Base-by-base conservation (phyloP, 2,797 vertebrate species). In the Ctenosaura bakeri region DNA sequence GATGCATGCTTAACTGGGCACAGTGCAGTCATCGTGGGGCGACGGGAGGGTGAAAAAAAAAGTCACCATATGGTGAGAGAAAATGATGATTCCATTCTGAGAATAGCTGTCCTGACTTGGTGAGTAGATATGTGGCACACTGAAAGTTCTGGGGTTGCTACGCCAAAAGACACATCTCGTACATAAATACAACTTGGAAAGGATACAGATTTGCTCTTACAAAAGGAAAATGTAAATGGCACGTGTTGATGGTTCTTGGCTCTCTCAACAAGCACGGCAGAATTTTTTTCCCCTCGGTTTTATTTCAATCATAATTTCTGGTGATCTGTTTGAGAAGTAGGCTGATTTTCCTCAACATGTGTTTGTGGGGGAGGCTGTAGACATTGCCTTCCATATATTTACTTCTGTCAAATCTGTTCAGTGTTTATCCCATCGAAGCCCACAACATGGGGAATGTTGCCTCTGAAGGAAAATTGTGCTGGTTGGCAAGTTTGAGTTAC, bases 181-280 rank as follows among this genome's bases (percentile, higher is more conserved):
- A 88, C 62, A 56, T 73, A 92, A 84, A 94, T 91, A 74, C 62
- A 93, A 90, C 74, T 94, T 91, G 88, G 93, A 56, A n/a, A 35
- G 0, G 79, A 50, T 86, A 86, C 88, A 87, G 71, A 32, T 73
- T 59, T 54, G 62, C 54, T 54, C 62, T 89, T 94, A 93, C 42
- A 81, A 78, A 78, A 20, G 59, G 89, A 86, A 83, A 77, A 89
- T n/a, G 69, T 83, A 76, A 89, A 81, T 69, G 59, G 83, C 83
- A 77, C 69, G 18, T 66, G 73, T 84, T 92, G 85, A 87, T 79
- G 64, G 42, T 10, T 87, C 85, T 87, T 84, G 88, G 91, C 91
- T 87, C 91, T 87, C 84, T 56, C 64, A 84, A 32, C 1, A 24
- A 81, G 82, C 42, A 52, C 64, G 85, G 74, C 85, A 89, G 85